Conservation (phyloP, 2,888 invertebrate genomes). For the Erebia epiphron region DNA sequence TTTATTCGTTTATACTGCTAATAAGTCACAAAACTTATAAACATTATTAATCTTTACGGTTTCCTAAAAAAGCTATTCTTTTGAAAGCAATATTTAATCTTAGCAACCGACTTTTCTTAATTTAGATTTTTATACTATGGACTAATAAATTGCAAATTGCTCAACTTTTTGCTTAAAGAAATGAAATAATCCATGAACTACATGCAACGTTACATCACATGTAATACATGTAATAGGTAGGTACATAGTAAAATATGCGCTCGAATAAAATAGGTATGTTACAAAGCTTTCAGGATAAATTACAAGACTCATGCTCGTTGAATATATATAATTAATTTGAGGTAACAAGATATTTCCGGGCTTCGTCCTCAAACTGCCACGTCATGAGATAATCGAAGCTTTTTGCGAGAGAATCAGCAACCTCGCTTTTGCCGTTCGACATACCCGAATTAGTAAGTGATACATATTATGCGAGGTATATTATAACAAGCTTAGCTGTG, state of each 20-base stretch:
- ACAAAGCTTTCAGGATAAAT: conserved; percentile 25
- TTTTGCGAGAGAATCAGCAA: conserved; percentile 16
- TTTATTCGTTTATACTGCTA: neutral
- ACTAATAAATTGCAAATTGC: no score
- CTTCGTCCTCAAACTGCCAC: conserved; percentile 24
- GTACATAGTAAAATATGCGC: neutral
- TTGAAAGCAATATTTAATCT: no score
- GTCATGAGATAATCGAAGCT: conserved; percentile 28
- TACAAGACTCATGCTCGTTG: conserved; percentile 24
- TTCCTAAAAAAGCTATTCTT: no score
- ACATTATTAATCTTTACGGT: no score
- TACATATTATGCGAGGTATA: no score
- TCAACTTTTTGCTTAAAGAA: no score
- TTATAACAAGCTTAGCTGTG: no score
- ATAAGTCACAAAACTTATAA: neutral
- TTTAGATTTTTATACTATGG: no score
- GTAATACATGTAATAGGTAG: no score
- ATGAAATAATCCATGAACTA: no score
- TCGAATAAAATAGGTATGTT: conserved; percentile 22
- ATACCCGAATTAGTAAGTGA: neutral
- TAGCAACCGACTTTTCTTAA: no score
- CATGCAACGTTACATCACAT: no score
- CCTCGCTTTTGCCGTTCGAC: conserved; percentile 2
- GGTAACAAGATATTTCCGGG: conserved; percentile 34
- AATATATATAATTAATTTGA: conserved; percentile 13